A percentile compares a stretch with the other conserved stretches of the same genome.
Evolutionary conservation across 2,888 invertebrate species (phyloP).

Genomic region (Adelphocoris suturalis): DNA sequence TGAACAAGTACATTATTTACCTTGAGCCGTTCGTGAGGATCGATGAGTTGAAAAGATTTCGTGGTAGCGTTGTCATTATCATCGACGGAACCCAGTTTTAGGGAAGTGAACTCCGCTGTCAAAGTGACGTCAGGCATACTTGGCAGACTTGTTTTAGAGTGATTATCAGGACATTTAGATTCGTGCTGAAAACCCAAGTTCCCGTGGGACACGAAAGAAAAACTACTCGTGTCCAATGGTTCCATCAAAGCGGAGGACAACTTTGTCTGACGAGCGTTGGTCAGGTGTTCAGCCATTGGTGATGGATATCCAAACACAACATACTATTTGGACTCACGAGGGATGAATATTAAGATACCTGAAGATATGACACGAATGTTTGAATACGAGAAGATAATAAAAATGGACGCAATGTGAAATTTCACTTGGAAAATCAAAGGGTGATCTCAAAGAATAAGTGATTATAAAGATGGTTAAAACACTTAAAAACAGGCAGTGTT

Average conservation of each 20-base stretch:
- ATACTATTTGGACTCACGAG: slow-evolving; percentile 22
- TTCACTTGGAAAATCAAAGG: not conserved
- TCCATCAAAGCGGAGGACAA: slow-evolving; percentile 77
- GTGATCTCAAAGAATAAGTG: not conserved
- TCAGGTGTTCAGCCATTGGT: slow-evolving; percentile 64
- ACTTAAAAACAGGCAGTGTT: not conserved
- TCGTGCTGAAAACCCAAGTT: slow-evolving; percentile 59
- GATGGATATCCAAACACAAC: not conserved
- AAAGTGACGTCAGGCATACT: slow-evolving; percentile 77
- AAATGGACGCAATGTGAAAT: slow-evolving; percentile 8
- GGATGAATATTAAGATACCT: not conserved
- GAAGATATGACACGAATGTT: not conserved
- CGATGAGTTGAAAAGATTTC: slow-evolving; percentile 82
- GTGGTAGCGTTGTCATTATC: slow-evolving; percentile 79
- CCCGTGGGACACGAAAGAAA: not conserved
- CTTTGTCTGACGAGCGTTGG: slow-evolving; percentile 29
- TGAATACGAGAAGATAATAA: slow-evolving; percentile 8
- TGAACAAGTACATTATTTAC: slow-evolving; percentile 77
- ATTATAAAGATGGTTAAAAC: slow-evolving; percentile 25
- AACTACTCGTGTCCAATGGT: slow-evolving; percentile 76
- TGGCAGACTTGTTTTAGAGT: slow-evolving; percentile 3
- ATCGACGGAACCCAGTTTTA: slow-evolving; percentile 76
- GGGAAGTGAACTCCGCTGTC: slow-evolving; percentile 76
- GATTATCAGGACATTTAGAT: slow-evolving; percentile 41
- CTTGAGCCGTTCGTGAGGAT: slow-evolving; percentile 83